These are phyloP conservation scores for Ptilonorhynchus violaceus DNA, from an alignment of 2,113 vertebrate genomes.

Conservation along the genomic window DNA sequence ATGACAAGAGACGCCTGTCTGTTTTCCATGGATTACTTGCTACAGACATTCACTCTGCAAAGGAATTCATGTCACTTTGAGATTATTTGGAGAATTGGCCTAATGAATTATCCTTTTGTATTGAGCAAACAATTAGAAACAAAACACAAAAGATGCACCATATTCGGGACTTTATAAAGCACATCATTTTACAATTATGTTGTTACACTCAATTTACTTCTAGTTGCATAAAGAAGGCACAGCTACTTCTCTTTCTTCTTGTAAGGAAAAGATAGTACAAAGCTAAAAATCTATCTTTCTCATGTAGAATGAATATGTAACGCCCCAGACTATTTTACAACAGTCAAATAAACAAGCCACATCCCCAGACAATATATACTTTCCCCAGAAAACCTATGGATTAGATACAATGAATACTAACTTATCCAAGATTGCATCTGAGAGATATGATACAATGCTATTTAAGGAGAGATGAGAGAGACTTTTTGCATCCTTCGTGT, in stretches of 20 bases:
- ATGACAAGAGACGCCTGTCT: slow-evolving; percentile 74
- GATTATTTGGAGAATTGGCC: slow-evolving; percentile 66
- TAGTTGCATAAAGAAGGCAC: background rate
- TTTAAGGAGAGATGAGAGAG: background rate
- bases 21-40: slow-evolving; percentile 74
- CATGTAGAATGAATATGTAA: background rate
- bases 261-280: background rate
- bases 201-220: slow-evolving; percentile 21
- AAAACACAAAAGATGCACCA: slow-evolving; percentile 53
- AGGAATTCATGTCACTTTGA: slow-evolving; percentile 71
- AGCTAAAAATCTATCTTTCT: slow-evolving; percentile 1
- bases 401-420: background rate
- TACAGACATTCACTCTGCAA: slow-evolving; percentile 67
- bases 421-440: background rate
- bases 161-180: slow-evolving; percentile 45
- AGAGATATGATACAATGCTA: background rate
- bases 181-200: slow-evolving; percentile 32
- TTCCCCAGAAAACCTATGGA: background rate
- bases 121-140: slow-evolving; percentile 46
- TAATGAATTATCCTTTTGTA: slow-evolving; percentile 71
- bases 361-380: background rate
- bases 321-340: background rate
- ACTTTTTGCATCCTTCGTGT: background rate
- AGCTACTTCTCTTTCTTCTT: background rate
- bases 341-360: background rate